phyloP scores from a whole-genome alignment of 2,888 invertebrate genomes.

The Shargacucullia verbasci region DNA sequence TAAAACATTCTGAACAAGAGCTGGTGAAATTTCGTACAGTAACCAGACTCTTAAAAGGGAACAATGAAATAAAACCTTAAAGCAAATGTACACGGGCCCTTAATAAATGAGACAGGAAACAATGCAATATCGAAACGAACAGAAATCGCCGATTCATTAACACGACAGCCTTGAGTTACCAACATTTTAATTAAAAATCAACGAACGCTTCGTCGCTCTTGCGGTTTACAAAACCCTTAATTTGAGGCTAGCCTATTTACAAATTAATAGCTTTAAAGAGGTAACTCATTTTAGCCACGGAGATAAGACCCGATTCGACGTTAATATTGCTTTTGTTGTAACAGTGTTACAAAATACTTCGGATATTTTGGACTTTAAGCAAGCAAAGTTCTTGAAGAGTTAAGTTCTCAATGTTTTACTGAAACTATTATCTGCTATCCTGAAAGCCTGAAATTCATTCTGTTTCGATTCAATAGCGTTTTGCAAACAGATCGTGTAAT shows the following conservation, averaged over 20 bases:
- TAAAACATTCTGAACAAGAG: constrained; percentile 10
- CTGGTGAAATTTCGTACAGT: constrained; percentile 20
- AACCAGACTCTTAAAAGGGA: constrained; percentile 35
- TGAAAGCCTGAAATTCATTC: too few species aligned
- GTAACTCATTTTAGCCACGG: constrained; percentile 7
- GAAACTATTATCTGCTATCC: too few species aligned
- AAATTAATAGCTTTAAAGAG: constrained; percentile 50
- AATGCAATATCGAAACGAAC: constrained; percentile 73
- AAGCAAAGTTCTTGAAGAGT: too few species aligned
- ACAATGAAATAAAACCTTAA: constrained; percentile 34
- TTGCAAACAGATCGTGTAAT: too few species aligned
- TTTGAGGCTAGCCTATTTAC: constrained; percentile 60
- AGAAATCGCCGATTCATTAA: constrained; percentile 82
- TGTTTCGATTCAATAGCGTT: too few species aligned
- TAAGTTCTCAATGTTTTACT: too few species aligned
- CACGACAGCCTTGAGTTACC: constrained; percentile 79
- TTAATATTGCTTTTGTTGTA: constrained; percentile 3
- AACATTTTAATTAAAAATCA: constrained; percentile 85
- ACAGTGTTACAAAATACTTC: constrained; percentile 15
- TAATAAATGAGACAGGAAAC: constrained; percentile 64
- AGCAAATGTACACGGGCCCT: constrained; percentile 58
- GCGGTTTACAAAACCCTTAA: constrained; percentile 83
- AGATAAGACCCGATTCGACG: constrained; percentile 14
- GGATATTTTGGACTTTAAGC: not conserved
- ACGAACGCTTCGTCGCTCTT: constrained; percentile 79